Base-by-base conservation (phyloP, 1,140 invertebrate species). In the Brachionus sp. region DNA sequence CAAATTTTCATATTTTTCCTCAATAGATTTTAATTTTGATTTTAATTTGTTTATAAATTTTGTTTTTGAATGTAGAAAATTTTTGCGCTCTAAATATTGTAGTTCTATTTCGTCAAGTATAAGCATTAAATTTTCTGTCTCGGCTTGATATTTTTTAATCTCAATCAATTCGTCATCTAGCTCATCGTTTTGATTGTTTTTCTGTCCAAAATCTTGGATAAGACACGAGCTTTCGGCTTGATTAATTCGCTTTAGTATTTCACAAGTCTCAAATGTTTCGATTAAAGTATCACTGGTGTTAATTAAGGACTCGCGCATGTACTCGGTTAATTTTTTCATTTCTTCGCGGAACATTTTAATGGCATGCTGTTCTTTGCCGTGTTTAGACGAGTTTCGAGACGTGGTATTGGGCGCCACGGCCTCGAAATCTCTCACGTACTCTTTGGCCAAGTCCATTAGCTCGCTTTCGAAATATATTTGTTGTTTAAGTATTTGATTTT, bases 401-500 rank as follows among this genome's bases (percentile, higher is more conserved):
- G 35, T 80, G 19, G 77, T 80, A 10, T 44, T 57, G 19, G 50
- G 50, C 39, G 50, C 62, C 16, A 66, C 35, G 3, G 46, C 33
- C n/a, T 80, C 50, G 29, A 42, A 57, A 25, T 80, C 77, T 42
- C 35, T 80, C 7, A 80, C 33, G 25, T 66, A 80, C 29, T 80
- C 77, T 80, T 80, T 80, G 23, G 35, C n/a, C n/a, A 80, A 25
- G 19, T 80, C 77, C 1, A 80, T 42, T 42, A 80, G 50, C 33
- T 80, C 77, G 19, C 16, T 37, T 42, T 80, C 77, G 33, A 80
- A 80, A 16, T 80, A 80, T 12, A 80, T 80, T 62, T 80, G 77
- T 50, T 80, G 77, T 50, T 80, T 80, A 6, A 80, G 50, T 29
- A 80, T 80, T 80, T 80, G 77, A 66, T 80, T 80, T 80, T 80